A percentile compares a stretch with the other conserved stretches of the same genome.
Evolutionary conservation across 2,113 vertebrate species (phyloP).

Genomic region (Elgaria multicarinata): DNA sequence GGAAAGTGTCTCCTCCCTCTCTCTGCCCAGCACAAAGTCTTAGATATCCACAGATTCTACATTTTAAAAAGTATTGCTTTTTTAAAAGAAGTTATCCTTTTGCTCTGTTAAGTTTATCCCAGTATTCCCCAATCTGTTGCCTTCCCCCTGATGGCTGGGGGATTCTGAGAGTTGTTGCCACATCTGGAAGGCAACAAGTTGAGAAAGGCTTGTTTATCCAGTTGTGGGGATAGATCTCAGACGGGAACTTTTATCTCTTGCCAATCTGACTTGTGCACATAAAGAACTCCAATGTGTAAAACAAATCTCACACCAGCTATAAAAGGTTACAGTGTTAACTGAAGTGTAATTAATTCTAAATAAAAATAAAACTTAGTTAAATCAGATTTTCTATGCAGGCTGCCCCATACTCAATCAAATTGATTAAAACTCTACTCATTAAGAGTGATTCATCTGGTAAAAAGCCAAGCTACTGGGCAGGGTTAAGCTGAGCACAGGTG

Average conservation of each 20-base stretch:
- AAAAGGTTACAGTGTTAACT: neutral
- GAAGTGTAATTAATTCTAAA: neutral
- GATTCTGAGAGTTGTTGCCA: too few species aligned
- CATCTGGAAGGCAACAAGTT: too few species aligned
- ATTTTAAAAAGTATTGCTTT: too few species aligned
- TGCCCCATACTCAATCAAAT: neutral
- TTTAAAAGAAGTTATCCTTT: neutral
- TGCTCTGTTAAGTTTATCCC: neutral
- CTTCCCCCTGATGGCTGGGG: too few species aligned
- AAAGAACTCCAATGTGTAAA: neutral
- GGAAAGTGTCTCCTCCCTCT: too few species aligned
- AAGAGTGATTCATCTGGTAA: neutral
- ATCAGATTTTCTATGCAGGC: neutral
- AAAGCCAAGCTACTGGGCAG: neutral
- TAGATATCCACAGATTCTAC: too few species aligned
- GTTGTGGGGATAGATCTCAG: neutral
- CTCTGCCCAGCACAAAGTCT: neutral
- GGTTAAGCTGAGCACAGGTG: neutral
- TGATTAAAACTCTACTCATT: too few species aligned
- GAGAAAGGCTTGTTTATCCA: too few species aligned
- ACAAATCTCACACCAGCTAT: neutral
- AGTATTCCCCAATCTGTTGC: too few species aligned
- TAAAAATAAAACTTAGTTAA: neutral
- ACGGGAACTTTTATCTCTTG: neutral
- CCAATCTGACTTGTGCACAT: too few species aligned